These are phyloP conservation scores for Xenopus petersii DNA, from an alignment of 2,797 vertebrate species.

Conservation along the genomic window DNA sequence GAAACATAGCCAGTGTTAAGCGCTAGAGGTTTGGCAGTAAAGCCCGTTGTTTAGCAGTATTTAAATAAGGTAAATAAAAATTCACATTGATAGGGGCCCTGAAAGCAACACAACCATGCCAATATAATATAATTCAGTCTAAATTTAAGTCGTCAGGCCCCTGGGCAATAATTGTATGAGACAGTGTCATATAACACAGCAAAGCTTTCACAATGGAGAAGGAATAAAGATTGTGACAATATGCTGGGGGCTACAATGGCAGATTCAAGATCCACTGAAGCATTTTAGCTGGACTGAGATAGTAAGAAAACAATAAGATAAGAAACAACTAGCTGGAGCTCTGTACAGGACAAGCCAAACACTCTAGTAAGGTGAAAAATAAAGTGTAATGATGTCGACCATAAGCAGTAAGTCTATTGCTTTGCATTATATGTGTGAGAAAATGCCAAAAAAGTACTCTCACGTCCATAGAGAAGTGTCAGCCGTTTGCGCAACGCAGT, in stretches of 20 bases:
- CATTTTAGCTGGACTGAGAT: slow-evolving; percentile 30
- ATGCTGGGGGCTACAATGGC: slow-evolving; percentile 39
- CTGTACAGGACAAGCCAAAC: slow-evolving; percentile 15
- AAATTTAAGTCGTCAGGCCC: slow-evolving; percentile 10
- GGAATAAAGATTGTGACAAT: slow-evolving; percentile 32
- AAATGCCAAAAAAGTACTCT: no score
- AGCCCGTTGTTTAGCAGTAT: no score
- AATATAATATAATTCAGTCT: slow-evolving; percentile 2
- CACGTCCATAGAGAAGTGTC: no score
- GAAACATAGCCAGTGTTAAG: no score
- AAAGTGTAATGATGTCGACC: no score
- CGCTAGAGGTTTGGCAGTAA: no score
- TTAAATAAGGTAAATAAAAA: slow-evolving; percentile 5
- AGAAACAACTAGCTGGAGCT: slow-evolving; percentile 44
- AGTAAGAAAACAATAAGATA: neutral
- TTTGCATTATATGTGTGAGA: no score
- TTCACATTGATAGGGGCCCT: slow-evolving; percentile 31
- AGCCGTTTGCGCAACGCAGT: no score
- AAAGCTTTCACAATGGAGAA: slow-evolving; percentile 28
- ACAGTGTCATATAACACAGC: slow-evolving; percentile 32
- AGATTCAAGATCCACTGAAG: slow-evolving; percentile 21
- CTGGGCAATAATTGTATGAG: slow-evolving; percentile 34
- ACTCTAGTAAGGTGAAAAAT: no score
- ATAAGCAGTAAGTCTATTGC: no score
- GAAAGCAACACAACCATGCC: slow-evolving; percentile 8